Conservation (phyloP, 2,797 vertebrate species). For the Anguilla marmorata region DNA sequence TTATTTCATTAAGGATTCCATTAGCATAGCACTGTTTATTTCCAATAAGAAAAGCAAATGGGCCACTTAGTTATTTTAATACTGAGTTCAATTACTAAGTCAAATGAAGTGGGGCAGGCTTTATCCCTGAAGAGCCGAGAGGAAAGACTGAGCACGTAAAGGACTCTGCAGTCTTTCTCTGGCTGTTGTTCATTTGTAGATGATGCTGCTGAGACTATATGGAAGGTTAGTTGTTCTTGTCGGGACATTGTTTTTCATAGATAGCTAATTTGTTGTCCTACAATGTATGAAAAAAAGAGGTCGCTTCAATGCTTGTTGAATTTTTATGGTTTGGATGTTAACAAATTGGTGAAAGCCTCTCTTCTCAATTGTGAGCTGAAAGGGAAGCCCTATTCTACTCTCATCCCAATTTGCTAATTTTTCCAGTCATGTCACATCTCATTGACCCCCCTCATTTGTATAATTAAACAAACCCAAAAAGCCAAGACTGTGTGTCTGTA, state of each 20-base stretch:
- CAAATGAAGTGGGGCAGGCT: background rate
- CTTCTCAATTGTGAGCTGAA: background rate
- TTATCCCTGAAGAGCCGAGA: background rate
- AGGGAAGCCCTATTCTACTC: background rate
- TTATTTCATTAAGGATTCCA: conserved; percentile 1
- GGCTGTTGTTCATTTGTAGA: background rate
- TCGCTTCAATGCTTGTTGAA: no score
- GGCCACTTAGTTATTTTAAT: conserved; percentile 4
- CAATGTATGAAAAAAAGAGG: no score
- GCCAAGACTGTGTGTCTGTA: background rate
- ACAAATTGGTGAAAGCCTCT: background rate
- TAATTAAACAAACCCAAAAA: background rate
- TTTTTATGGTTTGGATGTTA: background rate
- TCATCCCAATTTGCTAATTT: background rate
- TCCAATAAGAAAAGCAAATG: background rate
- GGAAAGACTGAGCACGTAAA: background rate
- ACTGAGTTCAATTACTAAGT: background rate
- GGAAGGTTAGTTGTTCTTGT: background rate
- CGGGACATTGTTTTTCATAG: no score
- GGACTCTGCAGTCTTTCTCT: background rate
- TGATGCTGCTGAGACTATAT: background rate
- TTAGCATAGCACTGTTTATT: background rate
- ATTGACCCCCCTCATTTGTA: no score
- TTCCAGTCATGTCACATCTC: background rate
- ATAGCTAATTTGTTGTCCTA: no score